phyloP scores from a whole-genome alignment of 2,797 vertebrate species.

The Rachycentron canadum region DNA sequence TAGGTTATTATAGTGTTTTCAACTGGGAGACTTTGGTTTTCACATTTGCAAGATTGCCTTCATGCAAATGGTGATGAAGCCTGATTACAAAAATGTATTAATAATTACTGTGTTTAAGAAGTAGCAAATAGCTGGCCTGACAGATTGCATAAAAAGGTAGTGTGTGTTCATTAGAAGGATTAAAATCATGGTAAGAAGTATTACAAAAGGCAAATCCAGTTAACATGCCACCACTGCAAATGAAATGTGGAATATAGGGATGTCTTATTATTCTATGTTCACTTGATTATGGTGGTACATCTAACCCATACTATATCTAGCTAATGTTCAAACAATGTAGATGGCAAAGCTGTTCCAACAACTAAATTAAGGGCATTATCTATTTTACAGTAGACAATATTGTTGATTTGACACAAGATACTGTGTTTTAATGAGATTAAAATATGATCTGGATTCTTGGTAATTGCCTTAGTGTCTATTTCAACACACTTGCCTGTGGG shows the following conservation, averaged over 20 bases:
- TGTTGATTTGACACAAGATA: conserved; percentile 46
- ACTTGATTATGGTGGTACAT: not conserved
- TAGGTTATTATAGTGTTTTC: conserved; percentile 56
- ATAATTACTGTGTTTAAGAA: conserved; percentile 68
- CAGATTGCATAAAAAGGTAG: conserved; percentile 44
- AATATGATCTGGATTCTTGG: conserved; percentile 55
- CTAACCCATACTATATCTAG: not conserved
- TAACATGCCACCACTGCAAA: conserved; percentile 22
- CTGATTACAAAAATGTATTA: conserved; percentile 65
- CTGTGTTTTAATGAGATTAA: conserved; percentile 57
- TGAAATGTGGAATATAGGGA: conserved; percentile 31
- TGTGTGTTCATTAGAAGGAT: conserved; percentile 61
- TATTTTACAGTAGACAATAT: conserved; percentile 34
- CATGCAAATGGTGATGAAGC: conserved; percentile 49
- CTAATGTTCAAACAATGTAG: not conserved
- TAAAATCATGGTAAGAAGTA: conserved; percentile 42
- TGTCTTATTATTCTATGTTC: conserved; percentile 11
- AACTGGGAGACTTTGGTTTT: conserved; percentile 58
- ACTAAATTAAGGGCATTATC: conserved; percentile 25
- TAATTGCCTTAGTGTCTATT: conserved; percentile 62
- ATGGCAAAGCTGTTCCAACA: not conserved
- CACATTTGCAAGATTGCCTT: conserved; percentile 64
- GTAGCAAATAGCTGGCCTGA: conserved; percentile 47
- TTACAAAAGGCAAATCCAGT: conserved; percentile 35
- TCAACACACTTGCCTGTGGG: conserved; percentile 45